Evolutionary conservation across 1,140 invertebrate genomes (phyloP), one percentile per base, ranked within the genome.

Genomic region (Penaeus indicus): DNA sequence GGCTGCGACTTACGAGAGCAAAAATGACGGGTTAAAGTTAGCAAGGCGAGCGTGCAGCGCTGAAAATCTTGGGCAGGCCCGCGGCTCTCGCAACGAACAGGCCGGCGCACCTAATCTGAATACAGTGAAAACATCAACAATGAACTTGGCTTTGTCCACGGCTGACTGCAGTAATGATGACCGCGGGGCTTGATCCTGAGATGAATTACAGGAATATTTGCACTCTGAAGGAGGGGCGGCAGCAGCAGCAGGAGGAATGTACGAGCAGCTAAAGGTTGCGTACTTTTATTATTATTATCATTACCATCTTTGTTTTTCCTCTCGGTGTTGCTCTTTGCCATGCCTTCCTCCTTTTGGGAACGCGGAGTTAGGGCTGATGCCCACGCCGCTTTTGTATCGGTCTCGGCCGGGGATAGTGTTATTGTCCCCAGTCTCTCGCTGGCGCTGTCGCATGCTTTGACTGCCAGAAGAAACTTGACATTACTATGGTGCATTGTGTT

Each of bases 161-260:
- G 27, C 82, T 88, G 86, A 84, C 86, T 88, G 86, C 86, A 79
- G 81, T 88, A 88, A 88, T 88, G 86, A 88, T 77, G 69, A 84
- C 86, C 86, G n/a, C 67, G 27, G 82, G 86, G 81, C 86, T 84
- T 88, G 86, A 84, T 84, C 86, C 86, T 67, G 81, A 84, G 86
- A 88, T 84, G 86, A 88, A 88, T 88, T 88, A 88, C 86, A 84
- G 72, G 86, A 88, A 88, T 88, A 88, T 88, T 88, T 88, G 86
- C 86, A 84, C 86, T 64, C 80, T 77, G 81, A 84, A 84, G 81
- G 75, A 32, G 60, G 69, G 72, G 54, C 78, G 38, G 60, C 54
- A 77, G 47, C 38, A 60, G 77, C 8, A 78, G 63, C 18, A 62
- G 62, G 27, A 69, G 85, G 8, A 69, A 77, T n/a, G 54, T 54